A percentile compares a stretch with the other conserved stretches of the same genome.
phyloP scores from a whole-genome alignment of 92 coral and sea anemone genomes.

The Porites divaricata region DNA sequence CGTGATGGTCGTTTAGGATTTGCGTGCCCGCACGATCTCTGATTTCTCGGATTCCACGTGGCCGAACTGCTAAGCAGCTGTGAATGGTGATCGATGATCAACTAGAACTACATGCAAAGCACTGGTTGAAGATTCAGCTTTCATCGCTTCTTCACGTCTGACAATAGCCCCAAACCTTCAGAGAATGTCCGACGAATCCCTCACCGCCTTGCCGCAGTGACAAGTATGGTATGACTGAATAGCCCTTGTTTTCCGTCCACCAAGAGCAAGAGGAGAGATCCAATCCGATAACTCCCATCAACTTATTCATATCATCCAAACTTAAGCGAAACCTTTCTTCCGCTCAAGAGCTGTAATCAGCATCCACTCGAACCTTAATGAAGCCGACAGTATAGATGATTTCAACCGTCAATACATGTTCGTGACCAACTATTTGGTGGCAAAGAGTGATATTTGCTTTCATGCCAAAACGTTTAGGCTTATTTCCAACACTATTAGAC shows the following conservation, averaged over 20 bases:
- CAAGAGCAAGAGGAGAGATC: background rate
- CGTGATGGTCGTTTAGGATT: slow-evolving; percentile 7
- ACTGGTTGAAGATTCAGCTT: slow-evolving; percentile 24
- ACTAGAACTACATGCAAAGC: slow-evolving; percentile 5
- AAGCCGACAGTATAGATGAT: slow-evolving; percentile 10
- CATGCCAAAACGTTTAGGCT: background rate
- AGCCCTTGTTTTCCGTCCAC: background rate
- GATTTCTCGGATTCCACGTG: slow-evolving; percentile 30
- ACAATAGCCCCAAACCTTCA: slow-evolving; percentile 26
- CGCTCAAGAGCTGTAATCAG: slow-evolving; percentile 66
- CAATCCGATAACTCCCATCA: slow-evolving; percentile 7
- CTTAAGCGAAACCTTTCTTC: slow-evolving; percentile 32
- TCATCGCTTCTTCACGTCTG: slow-evolving; percentile 40
- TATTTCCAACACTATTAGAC: slow-evolving; percentile 8
- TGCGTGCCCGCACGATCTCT: slow-evolving; percentile 48
- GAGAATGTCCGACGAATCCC: slow-evolving; percentile 25
- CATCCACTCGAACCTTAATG: slow-evolving; percentile 67
- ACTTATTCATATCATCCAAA: slow-evolving; percentile 2
- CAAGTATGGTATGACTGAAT: slow-evolving; percentile 24
- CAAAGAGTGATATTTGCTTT: background rate
- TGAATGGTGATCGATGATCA: slow-evolving; percentile 20
- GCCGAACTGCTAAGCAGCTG: background rate
- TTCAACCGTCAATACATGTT: slow-evolving; percentile 12
- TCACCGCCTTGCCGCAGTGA: background rate
- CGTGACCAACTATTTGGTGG: slow-evolving; percentile 19